Percentiles rank a stretch among this genome's conserved stretches.
Evolutionary conservation across 2,888 invertebrate genomes (phyloP).

Genomic region (Leucania comma): DNA sequence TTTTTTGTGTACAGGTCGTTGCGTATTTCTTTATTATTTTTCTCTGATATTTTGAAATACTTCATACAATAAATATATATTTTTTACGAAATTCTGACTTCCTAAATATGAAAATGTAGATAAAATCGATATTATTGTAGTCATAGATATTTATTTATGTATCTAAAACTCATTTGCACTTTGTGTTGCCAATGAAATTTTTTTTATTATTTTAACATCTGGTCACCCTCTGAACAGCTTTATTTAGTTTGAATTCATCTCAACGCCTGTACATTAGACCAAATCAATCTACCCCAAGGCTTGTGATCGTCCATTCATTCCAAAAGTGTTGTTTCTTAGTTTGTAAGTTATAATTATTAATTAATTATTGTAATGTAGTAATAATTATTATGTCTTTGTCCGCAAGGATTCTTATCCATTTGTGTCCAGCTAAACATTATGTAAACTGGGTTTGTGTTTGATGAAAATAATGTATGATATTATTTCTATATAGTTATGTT

Average conservation of each 20-base stretch:
- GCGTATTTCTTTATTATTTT: neutral
- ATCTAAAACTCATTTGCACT: no score
- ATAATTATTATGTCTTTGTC: slow-evolving; percentile 56
- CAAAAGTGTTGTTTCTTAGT: slow-evolving; percentile 78
- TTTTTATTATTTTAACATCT: slow-evolving; percentile 34
- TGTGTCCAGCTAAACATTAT: slow-evolving; percentile 44
- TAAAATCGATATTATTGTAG: no score
- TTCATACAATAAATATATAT: slow-evolving; percentile 2
- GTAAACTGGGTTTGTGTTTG: slow-evolving; percentile 49
- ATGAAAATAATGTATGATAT: neutral
- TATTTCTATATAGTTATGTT: no score
- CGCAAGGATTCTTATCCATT: slow-evolving; percentile 51
- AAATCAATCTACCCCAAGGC: slow-evolving; percentile 75
- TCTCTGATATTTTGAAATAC: slow-evolving; percentile 18
- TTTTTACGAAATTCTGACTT: neutral
- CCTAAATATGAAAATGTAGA: neutral
- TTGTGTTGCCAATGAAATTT: slow-evolving; percentile 18
- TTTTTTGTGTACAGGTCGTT: slow-evolving; percentile 56
- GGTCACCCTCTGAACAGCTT: neutral
- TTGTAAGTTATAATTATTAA: slow-evolving; percentile 67
- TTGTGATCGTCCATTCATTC: slow-evolving; percentile 87
- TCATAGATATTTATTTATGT: no score
- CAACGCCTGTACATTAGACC: slow-evolving; percentile 55
- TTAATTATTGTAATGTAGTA: slow-evolving; percentile 51
- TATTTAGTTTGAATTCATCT: neutral